Evolutionary conservation across 2,888 invertebrate species (phyloP).

Genomic region (Odontothrips loti): DNA sequence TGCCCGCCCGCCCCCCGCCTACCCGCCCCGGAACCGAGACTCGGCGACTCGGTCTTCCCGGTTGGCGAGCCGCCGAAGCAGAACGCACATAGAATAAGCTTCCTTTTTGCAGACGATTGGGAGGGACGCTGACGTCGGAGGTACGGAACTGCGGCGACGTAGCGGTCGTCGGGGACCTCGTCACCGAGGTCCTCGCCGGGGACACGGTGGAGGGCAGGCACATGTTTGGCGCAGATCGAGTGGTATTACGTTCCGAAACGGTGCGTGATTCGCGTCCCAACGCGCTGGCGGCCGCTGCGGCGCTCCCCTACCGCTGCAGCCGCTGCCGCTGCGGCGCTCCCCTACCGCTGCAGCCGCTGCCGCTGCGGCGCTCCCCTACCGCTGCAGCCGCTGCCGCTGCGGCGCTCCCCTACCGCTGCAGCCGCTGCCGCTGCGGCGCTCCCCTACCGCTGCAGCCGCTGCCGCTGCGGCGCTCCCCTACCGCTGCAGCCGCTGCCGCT

Average conservation of each 20-base stretch:
- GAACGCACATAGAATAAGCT: background rate
- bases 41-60: background rate
- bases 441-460: background rate
- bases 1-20: background rate
- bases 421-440: background rate
- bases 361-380: background rate
- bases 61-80: conserved; percentile 9
- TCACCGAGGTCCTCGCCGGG: too few relatives aligned
- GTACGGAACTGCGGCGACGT: background rate
- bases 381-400: background rate
- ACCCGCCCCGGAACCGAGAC: conserved; percentile 4
- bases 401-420: background rate
- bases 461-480: background rate
- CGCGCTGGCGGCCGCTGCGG: background rate
- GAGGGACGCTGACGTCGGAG: background rate
- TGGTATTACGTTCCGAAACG: conserved; percentile 11
- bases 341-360: background rate
- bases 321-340: background rate
- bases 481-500: background rate
- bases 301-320: background rate
- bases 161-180: too few relatives aligned
- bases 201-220: background rate
- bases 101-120: too few relatives aligned
- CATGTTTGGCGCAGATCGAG: background rate
- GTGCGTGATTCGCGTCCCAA: conserved; percentile 24